Percentiles rank a stretch among this genome's conserved stretches.
phyloP scores from a whole-genome alignment of 2,888 invertebrate species.

The Himalopsyche tibetana region DNA sequence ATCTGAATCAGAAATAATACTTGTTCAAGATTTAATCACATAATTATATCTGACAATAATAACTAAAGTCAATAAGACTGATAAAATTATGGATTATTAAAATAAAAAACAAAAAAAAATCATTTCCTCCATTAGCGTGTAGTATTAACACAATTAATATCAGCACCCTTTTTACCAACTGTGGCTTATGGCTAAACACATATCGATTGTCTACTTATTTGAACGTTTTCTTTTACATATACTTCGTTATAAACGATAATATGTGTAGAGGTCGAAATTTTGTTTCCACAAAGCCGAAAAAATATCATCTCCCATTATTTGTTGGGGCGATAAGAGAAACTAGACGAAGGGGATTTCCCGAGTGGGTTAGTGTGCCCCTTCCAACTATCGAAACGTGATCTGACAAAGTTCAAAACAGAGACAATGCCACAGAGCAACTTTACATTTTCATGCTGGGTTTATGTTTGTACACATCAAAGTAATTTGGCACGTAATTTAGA shows the following conservation, averaged over 20 bases:
- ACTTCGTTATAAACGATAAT: constrained; percentile 17
- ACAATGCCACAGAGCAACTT: background rate
- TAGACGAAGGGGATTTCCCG: constrained; percentile 36
- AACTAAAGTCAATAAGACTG: too few relatives aligned
- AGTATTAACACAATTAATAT: too few relatives aligned
- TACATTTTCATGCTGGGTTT: background rate
- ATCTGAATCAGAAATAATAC: too few relatives aligned
- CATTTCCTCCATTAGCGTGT: too few relatives aligned
- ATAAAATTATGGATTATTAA: too few relatives aligned
- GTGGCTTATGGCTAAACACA: too few relatives aligned
- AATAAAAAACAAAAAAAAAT: too few relatives aligned
- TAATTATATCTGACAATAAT: too few relatives aligned
- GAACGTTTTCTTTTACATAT: background rate
- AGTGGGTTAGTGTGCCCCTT: constrained; percentile 14
- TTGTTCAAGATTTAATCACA: too few relatives aligned
- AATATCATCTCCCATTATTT: constrained; percentile 19
- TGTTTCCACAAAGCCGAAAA: background rate
- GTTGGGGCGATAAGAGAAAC: background rate
- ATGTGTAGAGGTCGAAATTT: constrained; percentile 35
- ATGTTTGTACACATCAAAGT: constrained; percentile 16
- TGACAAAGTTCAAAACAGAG: constrained; percentile 30
- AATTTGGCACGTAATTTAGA: constrained; percentile 5
- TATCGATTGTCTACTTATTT: background rate
- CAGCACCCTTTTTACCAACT: too few relatives aligned
- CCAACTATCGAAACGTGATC: constrained; percentile 17